These are phyloP conservation scores for Nephrotoma appendiculata DNA, from an alignment of 2,888 invertebrate genomes.

Conservation along the genomic window DNA sequence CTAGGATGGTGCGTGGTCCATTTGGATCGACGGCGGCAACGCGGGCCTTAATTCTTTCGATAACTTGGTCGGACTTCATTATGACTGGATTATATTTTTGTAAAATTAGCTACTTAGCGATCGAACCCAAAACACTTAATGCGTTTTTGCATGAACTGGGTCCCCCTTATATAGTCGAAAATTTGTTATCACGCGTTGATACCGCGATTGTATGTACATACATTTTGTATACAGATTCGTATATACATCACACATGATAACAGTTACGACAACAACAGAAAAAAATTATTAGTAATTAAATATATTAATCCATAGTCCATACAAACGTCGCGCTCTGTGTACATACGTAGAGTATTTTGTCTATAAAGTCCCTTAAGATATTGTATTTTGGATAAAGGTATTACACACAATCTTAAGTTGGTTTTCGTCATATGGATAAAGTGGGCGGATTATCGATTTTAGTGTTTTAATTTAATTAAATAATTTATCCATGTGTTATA, in stretches of 20 bases:
- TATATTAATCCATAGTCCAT: neutral
- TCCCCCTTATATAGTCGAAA: neutral
- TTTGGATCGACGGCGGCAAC: slow-evolving; percentile 9
- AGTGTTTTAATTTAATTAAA: neutral
- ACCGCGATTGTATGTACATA: neutral
- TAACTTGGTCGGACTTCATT: slow-evolving; percentile 9
- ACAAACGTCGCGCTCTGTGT: neutral
- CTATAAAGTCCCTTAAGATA: neutral
- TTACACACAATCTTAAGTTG: neutral
- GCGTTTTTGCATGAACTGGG: neutral
- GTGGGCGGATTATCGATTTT: neutral
- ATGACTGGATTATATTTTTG: neutral
- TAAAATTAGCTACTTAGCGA: neutral
- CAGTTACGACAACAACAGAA: neutral
- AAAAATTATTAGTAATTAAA: neutral
- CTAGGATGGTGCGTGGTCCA: slow-evolving; percentile 10
- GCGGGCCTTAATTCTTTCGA: slow-evolving; percentile 10
- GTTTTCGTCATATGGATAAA: neutral
- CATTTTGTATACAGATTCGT: too few relatives aligned
- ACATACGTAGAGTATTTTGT: neutral
- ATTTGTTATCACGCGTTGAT: neutral
- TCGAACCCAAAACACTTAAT: neutral
- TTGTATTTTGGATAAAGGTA: neutral
- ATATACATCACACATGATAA: neutral
- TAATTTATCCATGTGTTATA: neutral